Evolutionary conservation across 2,888 invertebrate species (phyloP).

Genomic region (Venusia cambrica): DNA sequence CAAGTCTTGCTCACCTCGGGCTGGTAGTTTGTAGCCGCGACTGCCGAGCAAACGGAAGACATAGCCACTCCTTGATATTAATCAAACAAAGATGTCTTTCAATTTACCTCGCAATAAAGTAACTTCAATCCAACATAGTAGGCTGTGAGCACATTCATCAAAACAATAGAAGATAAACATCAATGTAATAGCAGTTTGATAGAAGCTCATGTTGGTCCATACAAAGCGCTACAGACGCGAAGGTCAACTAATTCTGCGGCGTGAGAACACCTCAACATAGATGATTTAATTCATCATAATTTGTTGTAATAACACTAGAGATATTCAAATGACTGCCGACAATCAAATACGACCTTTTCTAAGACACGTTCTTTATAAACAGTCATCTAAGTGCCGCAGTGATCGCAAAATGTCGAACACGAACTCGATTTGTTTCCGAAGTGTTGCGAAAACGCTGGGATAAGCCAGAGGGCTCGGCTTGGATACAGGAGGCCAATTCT

Average conservation of each 20-base stretch:
- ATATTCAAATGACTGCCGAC: constrained; percentile 78
- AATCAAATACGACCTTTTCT: constrained; percentile 80
- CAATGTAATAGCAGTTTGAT: constrained; percentile 37
- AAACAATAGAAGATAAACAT: constrained; percentile 41
- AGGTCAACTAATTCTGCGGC: constrained; percentile 71
- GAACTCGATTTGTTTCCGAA: constrained; percentile 74
- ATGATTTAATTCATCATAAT: constrained; percentile 77
- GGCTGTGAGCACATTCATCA: constrained; percentile 27
- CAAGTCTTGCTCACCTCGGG: constrained; percentile 74
- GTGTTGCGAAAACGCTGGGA: constrained; percentile 70
- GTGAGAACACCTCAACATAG: constrained; percentile 72
- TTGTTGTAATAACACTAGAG: constrained; percentile 73
- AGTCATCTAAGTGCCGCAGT: constrained; percentile 73
- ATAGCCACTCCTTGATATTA: constrained; percentile 62
- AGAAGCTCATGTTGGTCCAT: constrained; percentile 41
- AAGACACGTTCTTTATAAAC: constrained; percentile 79
- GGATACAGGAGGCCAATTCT: no score
- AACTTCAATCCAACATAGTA: no score
- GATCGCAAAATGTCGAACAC: constrained; percentile 79
- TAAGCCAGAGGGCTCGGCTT: constrained; percentile 50
- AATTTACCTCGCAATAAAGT: constrained; percentile 38
- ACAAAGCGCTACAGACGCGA: constrained; percentile 56
- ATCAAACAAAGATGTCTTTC: constrained; percentile 53
- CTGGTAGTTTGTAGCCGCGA: constrained; percentile 45
- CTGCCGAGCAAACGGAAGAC: constrained; percentile 67